These are phyloP conservation scores for Arvicanthis niloticus DNA, from an alignment of 2,113 vertebrate genomes.

Conservation along the genomic window DNA sequence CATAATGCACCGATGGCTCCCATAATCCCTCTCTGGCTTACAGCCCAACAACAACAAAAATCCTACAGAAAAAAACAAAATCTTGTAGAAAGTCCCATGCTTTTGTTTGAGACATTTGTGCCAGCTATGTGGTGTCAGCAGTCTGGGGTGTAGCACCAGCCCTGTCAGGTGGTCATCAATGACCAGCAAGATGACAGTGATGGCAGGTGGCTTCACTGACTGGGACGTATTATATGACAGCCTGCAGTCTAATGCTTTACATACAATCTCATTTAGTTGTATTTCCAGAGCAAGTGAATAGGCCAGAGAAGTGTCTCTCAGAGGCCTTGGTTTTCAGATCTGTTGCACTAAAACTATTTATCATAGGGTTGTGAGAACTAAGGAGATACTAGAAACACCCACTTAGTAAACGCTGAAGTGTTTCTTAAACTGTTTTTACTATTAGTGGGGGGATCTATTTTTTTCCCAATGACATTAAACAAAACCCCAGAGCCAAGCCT, in stretches of 20 bases:
- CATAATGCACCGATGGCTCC: neutral
- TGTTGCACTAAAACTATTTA: neutral
- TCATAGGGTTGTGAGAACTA: neutral
- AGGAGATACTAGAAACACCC: neutral
- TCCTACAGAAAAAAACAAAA: neutral
- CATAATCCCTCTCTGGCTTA: neutral
- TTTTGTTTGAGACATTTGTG: neutral
- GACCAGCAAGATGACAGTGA: neutral
- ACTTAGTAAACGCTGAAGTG: constrained; percentile 21
- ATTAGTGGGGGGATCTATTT: neutral
- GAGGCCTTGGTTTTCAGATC: constrained; percentile 37
- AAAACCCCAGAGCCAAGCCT: neutral
- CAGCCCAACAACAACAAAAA: neutral
- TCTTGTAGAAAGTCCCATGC: neutral
- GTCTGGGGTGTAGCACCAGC: neutral
- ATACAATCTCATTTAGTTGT: constrained; percentile 7
- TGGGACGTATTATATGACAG: neutral
- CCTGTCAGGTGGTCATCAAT: neutral
- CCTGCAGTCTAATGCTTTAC: neutral
- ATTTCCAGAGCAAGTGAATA: constrained; percentile 13
- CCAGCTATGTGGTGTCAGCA: neutral
- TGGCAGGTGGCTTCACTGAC: neutral
- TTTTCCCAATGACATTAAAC: neutral
- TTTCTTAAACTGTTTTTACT: constrained; percentile 21
- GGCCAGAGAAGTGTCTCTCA: neutral